Evolutionary conservation across 2,888 invertebrate genomes (phyloP).

Genomic region (Aquatica leii): DNA sequence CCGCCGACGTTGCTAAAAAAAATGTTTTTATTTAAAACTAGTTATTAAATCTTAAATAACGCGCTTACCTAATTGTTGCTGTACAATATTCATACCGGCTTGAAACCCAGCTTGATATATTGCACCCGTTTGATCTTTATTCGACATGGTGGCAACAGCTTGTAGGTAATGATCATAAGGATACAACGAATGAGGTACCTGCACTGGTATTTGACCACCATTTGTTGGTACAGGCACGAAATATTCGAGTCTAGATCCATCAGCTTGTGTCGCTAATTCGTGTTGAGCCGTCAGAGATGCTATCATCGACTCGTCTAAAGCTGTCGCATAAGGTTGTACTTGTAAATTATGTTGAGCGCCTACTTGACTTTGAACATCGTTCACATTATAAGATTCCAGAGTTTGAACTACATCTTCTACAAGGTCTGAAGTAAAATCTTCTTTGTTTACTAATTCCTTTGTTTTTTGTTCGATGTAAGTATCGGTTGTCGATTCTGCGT

Average conservation of each 20-base stretch:
- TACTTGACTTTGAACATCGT: slow-evolving; percentile 62
- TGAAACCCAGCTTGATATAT: slow-evolving; percentile 60
- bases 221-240: slow-evolving; percentile 60
- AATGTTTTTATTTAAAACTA: background rate
- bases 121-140: slow-evolving; percentile 52
- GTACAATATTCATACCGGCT: slow-evolving; percentile 58
- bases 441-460: slow-evolving; percentile 53
- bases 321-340: slow-evolving; percentile 55
- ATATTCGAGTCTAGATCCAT: slow-evolving; percentile 61
- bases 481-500: slow-evolving; percentile 46
- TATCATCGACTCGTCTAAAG: slow-evolving; percentile 59
- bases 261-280: slow-evolving; percentile 53
- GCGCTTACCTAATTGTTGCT: slow-evolving; percentile 56
- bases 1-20: slow-evolving; percentile 51
- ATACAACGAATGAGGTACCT: slow-evolving; percentile 55
- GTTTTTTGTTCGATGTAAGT: slow-evolving; percentile 38
- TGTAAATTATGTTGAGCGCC: slow-evolving; percentile 53
- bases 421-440: slow-evolving; percentile 48
- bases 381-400: slow-evolving; percentile 64
- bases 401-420: slow-evolving; percentile 59
- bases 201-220: slow-evolving; percentile 54
- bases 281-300: slow-evolving; percentile 57
- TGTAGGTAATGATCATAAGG: slow-evolving; percentile 62
- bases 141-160: slow-evolving; percentile 54
- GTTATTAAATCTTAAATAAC: background rate